These are phyloP conservation scores for Cephalotes varians DNA, from an alignment of 2,888 invertebrate species.

Conservation along the genomic window DNA sequence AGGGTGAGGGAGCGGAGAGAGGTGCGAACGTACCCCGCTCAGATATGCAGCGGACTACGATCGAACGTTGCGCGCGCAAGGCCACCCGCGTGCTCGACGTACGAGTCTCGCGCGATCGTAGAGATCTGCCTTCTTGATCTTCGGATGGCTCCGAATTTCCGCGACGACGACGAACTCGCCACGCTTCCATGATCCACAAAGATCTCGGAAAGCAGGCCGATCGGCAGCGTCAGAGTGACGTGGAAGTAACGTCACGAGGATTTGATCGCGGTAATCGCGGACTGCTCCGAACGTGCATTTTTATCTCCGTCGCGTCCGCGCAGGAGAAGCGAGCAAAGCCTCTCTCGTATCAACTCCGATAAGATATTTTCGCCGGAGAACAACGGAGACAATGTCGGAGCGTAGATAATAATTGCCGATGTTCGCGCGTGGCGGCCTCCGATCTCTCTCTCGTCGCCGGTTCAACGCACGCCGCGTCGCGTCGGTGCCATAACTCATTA, in stretches of 20 bases:
- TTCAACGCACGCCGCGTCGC: slow-evolving; percentile 2
- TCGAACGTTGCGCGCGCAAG: slow-evolving; percentile 17
- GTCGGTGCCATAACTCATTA: background rate
- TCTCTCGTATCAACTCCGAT: background rate
- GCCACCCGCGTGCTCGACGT: background rate
- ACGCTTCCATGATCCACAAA: background rate
- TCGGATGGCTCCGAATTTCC: background rate
- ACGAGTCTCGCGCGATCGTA: background rate
- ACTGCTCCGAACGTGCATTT: background rate
- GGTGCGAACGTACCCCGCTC: slow-evolving; percentile 9
- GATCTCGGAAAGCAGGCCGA: background rate
- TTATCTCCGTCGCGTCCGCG: no score
- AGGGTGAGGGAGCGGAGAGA: no score
- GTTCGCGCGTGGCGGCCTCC: background rate
- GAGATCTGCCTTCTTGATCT: background rate
- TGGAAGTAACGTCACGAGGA: background rate
- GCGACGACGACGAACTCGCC: background rate
- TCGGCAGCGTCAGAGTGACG: background rate
- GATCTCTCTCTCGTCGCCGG: background rate
- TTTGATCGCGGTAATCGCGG: background rate
- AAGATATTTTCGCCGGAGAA: background rate
- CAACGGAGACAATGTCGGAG: no score
- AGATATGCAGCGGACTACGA: background rate
- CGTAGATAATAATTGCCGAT: background rate
- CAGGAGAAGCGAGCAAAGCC: background rate